Evolutionary conservation across 2,888 invertebrate species (phyloP), one percentile per base, ranked within the genome.

Genomic region (Chloromyia formosa): DNA sequence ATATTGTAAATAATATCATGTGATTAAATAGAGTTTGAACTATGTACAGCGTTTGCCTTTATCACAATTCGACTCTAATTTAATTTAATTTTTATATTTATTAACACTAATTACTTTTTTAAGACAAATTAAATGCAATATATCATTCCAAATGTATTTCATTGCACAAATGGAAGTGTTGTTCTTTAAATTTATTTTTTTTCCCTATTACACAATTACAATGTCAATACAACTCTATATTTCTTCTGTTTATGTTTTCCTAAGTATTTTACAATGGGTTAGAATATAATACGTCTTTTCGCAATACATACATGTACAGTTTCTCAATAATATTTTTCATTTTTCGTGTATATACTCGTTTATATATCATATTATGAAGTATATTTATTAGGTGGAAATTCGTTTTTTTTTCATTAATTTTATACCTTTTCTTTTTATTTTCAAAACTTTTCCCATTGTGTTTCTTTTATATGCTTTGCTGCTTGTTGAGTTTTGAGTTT

Each of bases 221-320:
- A 49, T 22, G 16, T 14, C 23, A 20, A 20, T 66, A 22, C 49
- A 66, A 35, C 12, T 45, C 16, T n/a, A 22, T 40, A 62, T 18
- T 62, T 27, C n/a, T n/a, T n/a, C n/a, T 20, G 7, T 18, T 27
- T 23, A 7, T 9, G 14, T 40, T 62, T 35, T 10, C 27, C 2
- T 35, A 4, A 35, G 14, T 16, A 62, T 62, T 62, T 62, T 62
- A 62, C 62, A 62, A 10, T n/a, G 22, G 62, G 18, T 62, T 62
- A 62, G 62, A 66, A 66, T 66, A 66, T 66, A 49, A 66, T 66
- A 66, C 66, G 66, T 66, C 66, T 66, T 64, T 62, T 49, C 62
- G 62, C n/a, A 62, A 62, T 62, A 49, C 66, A 20, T 66, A 18
- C 35, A 49, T 18, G 16, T 62, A 22, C 45, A 45, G 16, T 66